These are phyloP conservation scores for Leptobrachium leishanense DNA, from an alignment of 2,113 vertebrate species.

Conservation along the genomic window DNA sequence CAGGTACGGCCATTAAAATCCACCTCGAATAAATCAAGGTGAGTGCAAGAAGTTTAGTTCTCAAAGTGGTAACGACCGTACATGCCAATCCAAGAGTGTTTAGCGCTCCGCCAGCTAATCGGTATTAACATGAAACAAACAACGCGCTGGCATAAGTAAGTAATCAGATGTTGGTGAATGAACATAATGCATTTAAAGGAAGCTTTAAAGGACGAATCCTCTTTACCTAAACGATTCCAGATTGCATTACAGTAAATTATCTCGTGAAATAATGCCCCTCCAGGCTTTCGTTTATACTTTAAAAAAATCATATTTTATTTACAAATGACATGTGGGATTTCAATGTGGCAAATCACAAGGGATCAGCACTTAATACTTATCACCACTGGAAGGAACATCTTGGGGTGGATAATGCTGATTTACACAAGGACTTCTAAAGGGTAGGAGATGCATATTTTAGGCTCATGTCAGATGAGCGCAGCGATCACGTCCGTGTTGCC, in stretches of 20 bases:
- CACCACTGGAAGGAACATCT: background rate
- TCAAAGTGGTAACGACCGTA: background rate
- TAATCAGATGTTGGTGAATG: background rate
- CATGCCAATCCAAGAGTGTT: background rate
- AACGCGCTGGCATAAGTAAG: slow-evolving; percentile 2
- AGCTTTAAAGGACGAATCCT: background rate
- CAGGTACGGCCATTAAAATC: too few relatives aligned
- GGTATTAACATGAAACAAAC: slow-evolving; percentile 28
- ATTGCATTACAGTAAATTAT: background rate
- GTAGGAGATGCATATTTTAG: background rate
- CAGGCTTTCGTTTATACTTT: background rate
- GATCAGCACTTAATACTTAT: background rate
- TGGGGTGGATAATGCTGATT: background rate
- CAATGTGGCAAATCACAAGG: background rate
- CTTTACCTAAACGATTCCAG: background rate
- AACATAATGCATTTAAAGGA: background rate
- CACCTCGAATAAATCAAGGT: background rate
- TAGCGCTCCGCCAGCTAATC: background rate
- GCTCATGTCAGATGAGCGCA: too few relatives aligned
- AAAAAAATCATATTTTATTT: background rate
- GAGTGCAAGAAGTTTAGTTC: background rate
- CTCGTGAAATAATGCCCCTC: background rate
- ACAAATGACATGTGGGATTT: background rate
- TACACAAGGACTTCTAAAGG: background rate
- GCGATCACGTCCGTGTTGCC: too few relatives aligned